Base-by-base conservation (phyloP, 2,888 invertebrate species). In the Silvanus unidentatus region DNA sequence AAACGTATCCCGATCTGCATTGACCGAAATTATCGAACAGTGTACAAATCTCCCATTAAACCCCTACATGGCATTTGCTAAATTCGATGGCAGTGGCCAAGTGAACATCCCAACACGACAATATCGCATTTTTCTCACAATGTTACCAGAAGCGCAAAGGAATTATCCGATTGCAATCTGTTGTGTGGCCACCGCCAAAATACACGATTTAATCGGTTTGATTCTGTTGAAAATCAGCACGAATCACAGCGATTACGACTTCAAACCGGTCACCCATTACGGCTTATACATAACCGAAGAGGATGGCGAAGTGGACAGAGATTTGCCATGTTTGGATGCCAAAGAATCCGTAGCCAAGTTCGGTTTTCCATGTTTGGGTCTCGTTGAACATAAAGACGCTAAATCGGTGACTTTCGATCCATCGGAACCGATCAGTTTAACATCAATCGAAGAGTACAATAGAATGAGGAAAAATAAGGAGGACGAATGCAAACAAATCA, bases 201-300 rank as follows among this genome's bases (percentile, higher is more conserved):
- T 96, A 43, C 78, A 81, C 59, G 95, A 97, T 68, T 78, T 96
- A 27, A 90, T 97, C 65, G 97, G 97, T 28, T 81, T 96, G 43
- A 90, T 90, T 60, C 89, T 94, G 73, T 92, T 90, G 67, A 88
- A 90, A 74, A 86, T 82, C 80, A 82, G 81, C 67, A 78, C 81
- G 51, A 77, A 78, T 61, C 79, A 80, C 65, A 81, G 81, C 3
- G 80, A 82, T 48, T 73, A 80, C 58, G 68, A 72, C 13, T 74
- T 84, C 39, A 79, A 81, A 58, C 78, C 82, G 29, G 78, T 83
- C 12, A 75, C 77, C 43, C 80, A 84, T 62, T 96, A 93, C 68
- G 90, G 91, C 35, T 77, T 97, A 43, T 92, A 89, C 66, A 92
- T 97, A 69, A 94, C 92, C 16, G 97, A 97, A 73, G 96, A 97